phyloP scores from a whole-genome alignment of 1,140 invertebrate species.

The Eurosta solidaginis region DNA sequence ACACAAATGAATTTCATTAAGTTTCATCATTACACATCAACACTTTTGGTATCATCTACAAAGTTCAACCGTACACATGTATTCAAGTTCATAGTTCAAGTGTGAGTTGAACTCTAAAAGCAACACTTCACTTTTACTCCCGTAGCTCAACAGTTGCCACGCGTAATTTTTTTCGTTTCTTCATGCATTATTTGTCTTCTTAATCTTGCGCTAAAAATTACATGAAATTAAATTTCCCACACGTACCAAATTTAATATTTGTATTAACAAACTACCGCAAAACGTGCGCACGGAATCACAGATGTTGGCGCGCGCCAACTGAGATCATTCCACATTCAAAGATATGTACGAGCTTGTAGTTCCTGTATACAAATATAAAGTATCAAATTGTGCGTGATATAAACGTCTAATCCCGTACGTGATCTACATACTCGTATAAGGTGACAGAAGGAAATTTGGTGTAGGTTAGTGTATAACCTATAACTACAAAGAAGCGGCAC shows the following conservation, averaged over 20 bases:
- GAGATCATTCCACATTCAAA: neutral
- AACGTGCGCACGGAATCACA: constrained; percentile 2
- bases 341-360: too few species aligned
- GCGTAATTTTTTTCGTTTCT: neutral
- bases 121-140: neutral
- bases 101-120: neutral
- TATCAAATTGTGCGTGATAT: constrained; percentile 25
- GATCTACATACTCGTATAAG: neutral
- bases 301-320: neutral
- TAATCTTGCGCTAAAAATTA: neutral
- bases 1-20: too few species aligned
- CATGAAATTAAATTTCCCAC: constrained; percentile 22
- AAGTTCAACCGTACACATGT: neutral
- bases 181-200: neutral
- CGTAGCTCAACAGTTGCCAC: too few species aligned
- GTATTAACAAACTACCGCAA: constrained; percentile 15
- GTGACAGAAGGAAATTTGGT: neutral
- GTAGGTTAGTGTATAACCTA: constrained; percentile 5
- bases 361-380: neutral
- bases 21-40: too few species aligned
- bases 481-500: neutral
- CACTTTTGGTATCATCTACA: neutral
- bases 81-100: constrained; percentile 12
- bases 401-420: constrained; percentile 25
- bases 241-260: constrained; percentile 19